Evolutionary conservation across 2,888 invertebrate species (phyloP).

Genomic region (Cheilosia vernalis): DNA sequence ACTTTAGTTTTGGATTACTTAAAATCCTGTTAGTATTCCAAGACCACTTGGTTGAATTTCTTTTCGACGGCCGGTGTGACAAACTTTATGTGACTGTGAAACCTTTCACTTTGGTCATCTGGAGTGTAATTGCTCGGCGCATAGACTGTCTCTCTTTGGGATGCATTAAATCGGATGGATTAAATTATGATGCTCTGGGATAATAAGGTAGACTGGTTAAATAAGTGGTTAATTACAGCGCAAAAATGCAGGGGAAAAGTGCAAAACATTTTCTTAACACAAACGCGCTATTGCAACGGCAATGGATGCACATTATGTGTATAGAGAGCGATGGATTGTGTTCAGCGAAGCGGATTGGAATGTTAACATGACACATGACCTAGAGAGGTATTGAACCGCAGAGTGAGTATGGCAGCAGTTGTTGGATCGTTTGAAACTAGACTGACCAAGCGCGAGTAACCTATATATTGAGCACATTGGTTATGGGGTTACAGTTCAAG

Average conservation of each 20-base stretch:
- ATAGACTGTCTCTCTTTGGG: background rate
- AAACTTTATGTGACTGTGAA: constrained; percentile 50
- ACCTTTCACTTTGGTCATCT: constrained; percentile 64
- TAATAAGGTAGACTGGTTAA: constrained; percentile 54
- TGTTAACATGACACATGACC: constrained; percentile 41
- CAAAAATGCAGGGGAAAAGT: constrained; percentile 37
- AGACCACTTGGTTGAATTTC: constrained; percentile 6
- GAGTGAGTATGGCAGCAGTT: background rate
- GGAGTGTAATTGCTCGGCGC: background rate
- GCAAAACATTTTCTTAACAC: constrained; percentile 2
- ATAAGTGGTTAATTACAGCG: constrained; percentile 32
- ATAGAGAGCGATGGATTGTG: constrained; percentile 18
- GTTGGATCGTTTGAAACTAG: background rate
- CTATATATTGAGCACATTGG: background rate
- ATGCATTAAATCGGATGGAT: constrained; percentile 23
- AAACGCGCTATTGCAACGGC: constrained; percentile 4
- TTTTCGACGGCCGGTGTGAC: constrained; percentile 31
- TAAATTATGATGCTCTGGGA: constrained; percentile 45
- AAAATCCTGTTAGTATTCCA: constrained; percentile 14
- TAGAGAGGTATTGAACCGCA: constrained; percentile 6
- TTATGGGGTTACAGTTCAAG: background rate
- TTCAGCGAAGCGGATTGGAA: constrained; percentile 18
- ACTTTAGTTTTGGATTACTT: constrained; percentile 20
- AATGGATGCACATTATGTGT: constrained; percentile 3
- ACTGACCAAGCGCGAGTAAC: background rate